phyloP scores from a whole-genome alignment of 2,113 vertebrate species.

The Danionella cerebrum region DNA sequence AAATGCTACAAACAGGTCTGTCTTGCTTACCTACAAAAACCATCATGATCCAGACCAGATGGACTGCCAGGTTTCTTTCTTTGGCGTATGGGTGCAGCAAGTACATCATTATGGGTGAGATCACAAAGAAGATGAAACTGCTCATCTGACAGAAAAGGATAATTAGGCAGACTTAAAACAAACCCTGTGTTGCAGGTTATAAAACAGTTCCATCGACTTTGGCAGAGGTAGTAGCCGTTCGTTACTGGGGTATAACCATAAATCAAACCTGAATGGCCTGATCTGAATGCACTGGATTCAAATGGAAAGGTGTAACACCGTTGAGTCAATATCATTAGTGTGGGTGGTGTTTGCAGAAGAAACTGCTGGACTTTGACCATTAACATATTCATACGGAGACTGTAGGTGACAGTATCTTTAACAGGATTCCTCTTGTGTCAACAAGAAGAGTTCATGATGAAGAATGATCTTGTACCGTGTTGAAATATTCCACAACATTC shows the following conservation, averaged over 20 bases:
- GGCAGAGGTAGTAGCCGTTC: neutral
- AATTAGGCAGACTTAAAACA: neutral
- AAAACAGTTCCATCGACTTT: neutral
- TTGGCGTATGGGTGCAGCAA: slow-evolving; percentile 76
- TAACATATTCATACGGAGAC: neutral
- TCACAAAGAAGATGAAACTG: slow-evolving; percentile 81
- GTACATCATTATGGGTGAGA: slow-evolving; percentile 79
- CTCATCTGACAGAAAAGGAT: slow-evolving; percentile 69
- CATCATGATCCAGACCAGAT: slow-evolving; percentile 69
- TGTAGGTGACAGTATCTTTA: neutral
- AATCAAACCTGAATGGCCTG: neutral
- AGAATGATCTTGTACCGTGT: slow-evolving; percentile 71
- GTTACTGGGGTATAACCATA: neutral
- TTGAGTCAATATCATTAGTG: neutral
- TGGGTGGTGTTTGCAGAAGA: neutral
- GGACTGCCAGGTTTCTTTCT: slow-evolving; percentile 64
- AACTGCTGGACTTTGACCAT: neutral
- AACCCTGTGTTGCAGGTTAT: neutral
- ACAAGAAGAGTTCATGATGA: neutral
- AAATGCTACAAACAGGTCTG: neutral
- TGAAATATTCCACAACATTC: slow-evolving; percentile 86
- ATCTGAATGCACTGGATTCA: neutral
- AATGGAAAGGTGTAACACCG: neutral
- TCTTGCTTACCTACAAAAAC: slow-evolving; percentile 70
- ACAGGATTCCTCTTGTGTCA: neutral